Evolutionary conservation across 2,888 invertebrate species (phyloP).

Genomic region (Euproctis similis): DNA sequence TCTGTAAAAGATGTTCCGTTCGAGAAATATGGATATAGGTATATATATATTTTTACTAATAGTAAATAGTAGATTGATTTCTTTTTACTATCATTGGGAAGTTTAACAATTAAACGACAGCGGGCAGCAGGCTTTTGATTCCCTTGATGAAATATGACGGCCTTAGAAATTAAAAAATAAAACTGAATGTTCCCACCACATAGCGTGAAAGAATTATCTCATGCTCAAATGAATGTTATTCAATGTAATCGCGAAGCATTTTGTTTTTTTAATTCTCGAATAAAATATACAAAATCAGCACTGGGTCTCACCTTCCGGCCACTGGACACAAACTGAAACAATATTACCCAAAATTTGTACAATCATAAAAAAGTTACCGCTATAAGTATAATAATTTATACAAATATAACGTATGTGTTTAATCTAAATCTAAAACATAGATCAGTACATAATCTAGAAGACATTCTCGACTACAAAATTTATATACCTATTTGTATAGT

Average conservation of each 20-base stretch:
- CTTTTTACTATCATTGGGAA: no score
- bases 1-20: no score
- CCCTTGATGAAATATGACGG: not conserved
- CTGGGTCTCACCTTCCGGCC: constrained; percentile 87
- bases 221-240: constrained; percentile 70
- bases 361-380: constrained; percentile 2
- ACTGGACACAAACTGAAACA: constrained; percentile 93
- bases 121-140: no score
- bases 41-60: no score
- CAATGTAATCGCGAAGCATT: constrained; percentile 66
- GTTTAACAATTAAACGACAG: no score
- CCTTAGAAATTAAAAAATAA: constrained; percentile 29
- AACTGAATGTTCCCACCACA: constrained; percentile 64
- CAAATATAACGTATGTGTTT: no score
- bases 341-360: constrained; percentile 37
- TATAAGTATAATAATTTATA: no score
- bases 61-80: no score
- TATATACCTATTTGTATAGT: constrained; percentile 49
- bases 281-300: constrained; percentile 31
- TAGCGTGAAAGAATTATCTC: constrained; percentile 50
- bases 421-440: constrained; percentile 45
- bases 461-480: constrained; percentile 65
- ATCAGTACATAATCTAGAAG: constrained; percentile 48
- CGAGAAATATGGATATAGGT: no score
- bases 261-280: constrained; percentile 44